phyloP scores from a whole-genome alignment of 1,140 invertebrate species.

The Medauroidea extradentata region DNA sequence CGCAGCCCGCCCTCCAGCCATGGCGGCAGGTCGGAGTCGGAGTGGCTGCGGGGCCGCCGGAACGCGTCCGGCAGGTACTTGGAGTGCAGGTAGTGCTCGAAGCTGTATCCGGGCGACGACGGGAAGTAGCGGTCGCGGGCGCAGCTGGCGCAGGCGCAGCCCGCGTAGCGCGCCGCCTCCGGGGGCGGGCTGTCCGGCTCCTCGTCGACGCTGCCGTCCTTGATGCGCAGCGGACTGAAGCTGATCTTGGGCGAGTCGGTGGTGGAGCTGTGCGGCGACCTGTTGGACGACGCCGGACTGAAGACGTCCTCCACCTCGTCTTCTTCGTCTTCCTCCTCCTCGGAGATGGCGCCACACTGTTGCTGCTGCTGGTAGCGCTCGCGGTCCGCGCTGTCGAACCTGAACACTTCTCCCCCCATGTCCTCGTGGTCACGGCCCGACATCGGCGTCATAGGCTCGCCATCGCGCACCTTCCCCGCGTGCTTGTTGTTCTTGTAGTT shows the following conservation, averaged over 20 bases:
- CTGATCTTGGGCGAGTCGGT: conserved; percentile 53
- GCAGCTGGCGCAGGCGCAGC: conserved; percentile 40
- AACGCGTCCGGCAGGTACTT: conserved; percentile 68
- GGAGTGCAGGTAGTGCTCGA: conserved; percentile 66
- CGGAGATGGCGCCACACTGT: conserved; percentile 38
- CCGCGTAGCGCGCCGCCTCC: conserved; percentile 43
- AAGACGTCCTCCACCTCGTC: conserved; percentile 48
- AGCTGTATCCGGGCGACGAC: conserved; percentile 56
- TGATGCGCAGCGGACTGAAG: conserved; percentile 54
- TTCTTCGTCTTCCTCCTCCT: conserved; percentile 44
- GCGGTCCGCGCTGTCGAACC: conserved; percentile 47
- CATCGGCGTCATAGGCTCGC: conserved; percentile 12
- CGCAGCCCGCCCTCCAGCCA: conserved; percentile 49
- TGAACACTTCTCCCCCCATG: conserved; percentile 43
- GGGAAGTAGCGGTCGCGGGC: conserved; percentile 51
- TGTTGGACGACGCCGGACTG: conserved; percentile 49
- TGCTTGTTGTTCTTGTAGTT: conserved; percentile 32
- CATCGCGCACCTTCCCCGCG: conserved; percentile 8
- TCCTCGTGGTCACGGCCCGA: background rate
- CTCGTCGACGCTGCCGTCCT: conserved; percentile 46
- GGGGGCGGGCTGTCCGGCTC: conserved; percentile 40
- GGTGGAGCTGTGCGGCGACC: conserved; percentile 48
- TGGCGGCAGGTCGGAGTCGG: conserved; percentile 62
- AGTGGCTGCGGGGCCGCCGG: conserved; percentile 61
- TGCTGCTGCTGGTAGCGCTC: conserved; percentile 44